Evolutionary conservation across 2,888 invertebrate genomes (phyloP), one percentile per base, ranked within the genome.

Genomic region (Mesoligia furuncula): DNA sequence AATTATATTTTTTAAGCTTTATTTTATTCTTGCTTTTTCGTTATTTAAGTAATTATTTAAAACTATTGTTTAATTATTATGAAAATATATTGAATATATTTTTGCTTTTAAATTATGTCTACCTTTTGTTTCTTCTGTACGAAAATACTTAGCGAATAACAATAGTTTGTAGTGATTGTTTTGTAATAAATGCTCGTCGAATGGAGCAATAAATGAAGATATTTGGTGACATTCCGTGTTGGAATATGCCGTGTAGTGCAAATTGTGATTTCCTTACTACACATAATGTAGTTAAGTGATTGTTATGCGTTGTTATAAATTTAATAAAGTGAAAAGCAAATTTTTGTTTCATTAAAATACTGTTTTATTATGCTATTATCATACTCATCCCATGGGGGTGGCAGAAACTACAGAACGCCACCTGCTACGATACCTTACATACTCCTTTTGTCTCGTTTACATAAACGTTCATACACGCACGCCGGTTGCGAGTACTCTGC

Each of bases 231-330:
- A 86, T 74, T 79, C 84, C 87, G 65, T 15, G 24, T 54, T 51
- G 84, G 83, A 78, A 83, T 70, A 77, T 20, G 45, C 51, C 68
- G 73, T 51, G 42, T 74, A 31, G 66, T 74, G 80, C 45, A 65
- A 68, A n/a, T 69, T 80, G 81, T 71, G 75, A 87, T 75, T 76
- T 65, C 27, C 66, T 84, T 75, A 42, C 24, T 71, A 75, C 81
- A 51, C 20, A n/a, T 65, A 42, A 45, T 45, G 45, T 45, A 5
- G 70, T 64, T 69, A 74, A 31, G 66, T 66, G n/a, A 62, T 81
- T 84, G 85, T 88, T 81, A 80, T 59, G 68, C 73, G 62, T 83
- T 87, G 77, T 88, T 87, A 62, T 79, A 70, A 73, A 87, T 77
- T 51, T 27, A 86, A 77, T 83, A 85, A 82, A 86, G 8, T 70